Evolutionary conservation across 92 coral and sea anemone genomes (phyloP), one percentile per base, ranked within the genome.

Genomic region (Muricea muricata): DNA sequence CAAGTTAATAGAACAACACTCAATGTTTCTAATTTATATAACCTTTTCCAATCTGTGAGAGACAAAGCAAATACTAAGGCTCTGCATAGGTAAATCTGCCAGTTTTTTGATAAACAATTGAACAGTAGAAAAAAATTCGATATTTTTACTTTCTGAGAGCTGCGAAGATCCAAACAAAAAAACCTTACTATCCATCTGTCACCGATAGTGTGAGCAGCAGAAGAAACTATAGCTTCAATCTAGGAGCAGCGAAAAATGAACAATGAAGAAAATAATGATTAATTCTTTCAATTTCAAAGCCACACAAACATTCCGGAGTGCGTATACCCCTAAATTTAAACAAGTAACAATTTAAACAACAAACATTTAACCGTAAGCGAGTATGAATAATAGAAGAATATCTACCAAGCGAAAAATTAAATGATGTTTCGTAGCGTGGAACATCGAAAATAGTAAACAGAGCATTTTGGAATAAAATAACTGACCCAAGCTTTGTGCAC

Each of bases 171-270:
- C 87, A 23, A 12, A 2, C 13, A 82, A 46, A 35, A 82, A 14
- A 70, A 7, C 25, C 42, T 35, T 13, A 37, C 9, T 30, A 67
- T 35, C 28, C 41, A 20, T 7, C 1, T 2, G 13, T 70, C 82
- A 18, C 66, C n/a, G 6, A 70, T 8, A 12, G 24, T 41, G 46
- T 73, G 87, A 52, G 87, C 82, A 70, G 80, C 41, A 70, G 65
- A 41, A 13, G 86, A 30, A 11, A 81, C 14, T 34, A n/a, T 37
- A 81, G 68, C 21, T 20, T 34, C 45, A 18, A 46, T 25, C 81
- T 31, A 24, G 35, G 86, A 69, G 65, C 81, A 32, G 81, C 82
- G 71, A 45, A 82, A 26, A 81, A 60, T 24, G 81, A 21, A 30
- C 81, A 67, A 45, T 40, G 63, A 65, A 82, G 40, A 37, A 67